Evolutionary conservation across 2,888 invertebrate species (phyloP), one percentile per base, ranked within the genome.

Genomic region (Agriopis leucophaearia): DNA sequence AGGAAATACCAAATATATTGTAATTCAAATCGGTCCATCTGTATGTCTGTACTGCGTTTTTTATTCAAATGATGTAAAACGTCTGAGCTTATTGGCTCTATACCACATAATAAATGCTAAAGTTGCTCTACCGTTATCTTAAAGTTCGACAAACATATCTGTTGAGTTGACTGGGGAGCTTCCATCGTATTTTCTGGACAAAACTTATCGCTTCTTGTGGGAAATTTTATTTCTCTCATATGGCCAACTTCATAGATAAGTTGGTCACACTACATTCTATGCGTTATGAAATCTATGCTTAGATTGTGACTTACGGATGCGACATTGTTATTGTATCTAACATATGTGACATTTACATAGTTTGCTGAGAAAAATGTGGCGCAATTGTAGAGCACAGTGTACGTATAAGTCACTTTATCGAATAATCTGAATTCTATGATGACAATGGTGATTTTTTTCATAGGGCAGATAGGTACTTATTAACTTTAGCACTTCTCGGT

Each of bases 1-100:
- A 81, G 84, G 80, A 82, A 84, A 66, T 68, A 70, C 70, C 66
- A 62, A 66, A 73, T 74, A 76, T 75, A 81, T 85, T 83, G 82
- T 80, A 81, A 83, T 82, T 79, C 76, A 80, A 81, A 85, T 82
- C 80, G 78, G 80, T 79, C 66, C 71, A 77, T 74, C 75, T 75
- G 71, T 77, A 73, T 72, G 78, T 72, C 71, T 72, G 81, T 80
- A 81, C 79, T 79, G 78, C 71, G 75, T 75, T 78, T 80, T 82
- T 80, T 82, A 82, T 83, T 82, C 68, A 83, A 83, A 83, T 83
- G 62, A 75, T 69, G 67, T 78, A 63, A 74, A 77, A 66, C 59
- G 56, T 65, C 71, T 75, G 75, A 70, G 78, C 74, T 77, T 82
- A 80, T 81, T 78, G 78, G 73, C 45, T 70, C 68, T 72, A n/a